Percentiles rank a stretch among this genome's conserved stretches.
Evolutionary conservation across 2,797 vertebrate genomes (phyloP).

Genomic region (Phylloscopus collybita): DNA sequence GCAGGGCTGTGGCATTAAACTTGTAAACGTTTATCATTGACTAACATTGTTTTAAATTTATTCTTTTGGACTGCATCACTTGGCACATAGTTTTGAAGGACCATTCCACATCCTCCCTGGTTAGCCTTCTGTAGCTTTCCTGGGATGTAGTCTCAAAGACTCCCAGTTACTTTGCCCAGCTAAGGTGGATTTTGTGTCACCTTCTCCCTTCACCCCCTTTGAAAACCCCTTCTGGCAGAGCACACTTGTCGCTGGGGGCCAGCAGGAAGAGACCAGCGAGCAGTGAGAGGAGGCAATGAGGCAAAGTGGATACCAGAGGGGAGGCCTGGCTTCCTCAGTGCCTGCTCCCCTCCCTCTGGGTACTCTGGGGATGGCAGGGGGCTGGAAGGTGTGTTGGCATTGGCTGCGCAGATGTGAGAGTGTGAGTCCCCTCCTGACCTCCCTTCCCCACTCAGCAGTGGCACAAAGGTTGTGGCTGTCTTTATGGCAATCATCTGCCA

Average conservation of each 20-base stretch:
- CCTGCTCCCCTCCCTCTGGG: neutral
- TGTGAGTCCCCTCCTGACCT: neutral
- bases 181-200: neutral
- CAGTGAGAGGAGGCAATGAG: fast-evolving
- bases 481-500: neutral
- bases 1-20: neutral
- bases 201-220: neutral
- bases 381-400: neutral
- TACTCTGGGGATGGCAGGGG: too few relatives aligned
- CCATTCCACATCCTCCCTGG: neutral
- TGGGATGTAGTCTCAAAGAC: neutral
- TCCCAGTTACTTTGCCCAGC: neutral
- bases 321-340: neutral
- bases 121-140: neutral
- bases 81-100: neutral
- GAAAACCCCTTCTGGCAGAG: neutral
- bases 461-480: neutral
- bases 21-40: neutral
- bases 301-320: fast-evolving
- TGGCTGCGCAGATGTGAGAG: neutral
- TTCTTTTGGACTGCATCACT: neutral
- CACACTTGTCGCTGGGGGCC: neutral
- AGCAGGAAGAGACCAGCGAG: neutral
- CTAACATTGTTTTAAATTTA: neutral
- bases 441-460: neutral